These are phyloP conservation scores for Pocillopora damicornis DNA, from an alignment of 64 coral and sea anemone species.

Conservation along the genomic window DNA sequence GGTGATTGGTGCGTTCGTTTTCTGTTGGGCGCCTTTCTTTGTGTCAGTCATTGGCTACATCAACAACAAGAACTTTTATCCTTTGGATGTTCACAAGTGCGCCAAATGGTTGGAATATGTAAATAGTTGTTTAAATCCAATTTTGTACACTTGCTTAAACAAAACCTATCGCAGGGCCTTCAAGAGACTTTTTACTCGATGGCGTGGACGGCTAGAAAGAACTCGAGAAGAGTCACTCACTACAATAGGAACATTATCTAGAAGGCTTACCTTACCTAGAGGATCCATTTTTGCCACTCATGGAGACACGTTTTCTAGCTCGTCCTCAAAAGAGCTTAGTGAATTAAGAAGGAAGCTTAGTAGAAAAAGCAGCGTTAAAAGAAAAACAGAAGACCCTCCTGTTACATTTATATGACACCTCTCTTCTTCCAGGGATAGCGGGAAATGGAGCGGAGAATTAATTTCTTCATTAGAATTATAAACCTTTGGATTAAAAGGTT, in stretches of 20 bases:
- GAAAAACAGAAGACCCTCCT: neutral
- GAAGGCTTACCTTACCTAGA: constrained; percentile 23
- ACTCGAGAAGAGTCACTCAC: constrained; percentile 29
- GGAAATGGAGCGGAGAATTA: too few relatives aligned
- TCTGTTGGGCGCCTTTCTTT: constrained; percentile 87
- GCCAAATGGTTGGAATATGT: constrained; percentile 88
- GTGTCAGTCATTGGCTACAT: constrained; percentile 66
- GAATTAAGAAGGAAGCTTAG: constrained; percentile 12
- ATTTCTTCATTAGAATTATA: too few relatives aligned
- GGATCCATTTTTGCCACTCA: constrained; percentile 37
- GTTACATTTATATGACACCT: constrained; percentile 6
- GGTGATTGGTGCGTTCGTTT: constrained; percentile 82
- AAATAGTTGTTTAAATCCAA: constrained; percentile 82
- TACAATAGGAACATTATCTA: constrained; percentile 11
- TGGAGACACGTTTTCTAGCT: neutral
- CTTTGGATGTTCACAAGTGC: constrained; percentile 19
- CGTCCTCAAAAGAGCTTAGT: constrained; percentile 1
- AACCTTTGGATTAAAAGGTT: too few relatives aligned
- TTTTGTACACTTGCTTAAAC: constrained; percentile 86
- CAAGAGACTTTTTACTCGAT: constrained; percentile 70
- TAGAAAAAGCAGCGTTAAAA: neutral
- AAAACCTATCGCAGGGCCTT: constrained; percentile 80
- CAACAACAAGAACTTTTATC: constrained; percentile 22
- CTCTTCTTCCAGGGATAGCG: neutral
- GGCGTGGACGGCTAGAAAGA: constrained; percentile 36